phyloP scores from a whole-genome alignment of 1,140 invertebrate genomes.

The Eufriesea mexicana region DNA sequence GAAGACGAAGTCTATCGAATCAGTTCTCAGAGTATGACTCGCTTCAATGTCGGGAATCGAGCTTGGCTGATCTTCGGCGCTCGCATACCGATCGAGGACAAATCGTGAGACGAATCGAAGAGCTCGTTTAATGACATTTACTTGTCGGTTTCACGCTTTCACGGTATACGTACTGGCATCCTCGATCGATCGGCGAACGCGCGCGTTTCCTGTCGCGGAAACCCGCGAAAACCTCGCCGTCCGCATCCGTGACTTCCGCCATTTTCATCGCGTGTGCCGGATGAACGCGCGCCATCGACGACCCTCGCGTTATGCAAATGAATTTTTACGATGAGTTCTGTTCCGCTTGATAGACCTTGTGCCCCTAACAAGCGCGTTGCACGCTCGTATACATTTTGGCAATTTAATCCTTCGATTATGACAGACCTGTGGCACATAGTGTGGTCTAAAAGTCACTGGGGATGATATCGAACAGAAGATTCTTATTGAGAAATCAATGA shows the following conservation, averaged over 20 bases:
- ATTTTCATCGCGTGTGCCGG: slow-evolving; percentile 26
- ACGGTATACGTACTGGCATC: neutral
- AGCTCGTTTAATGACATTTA: slow-evolving; percentile 49
- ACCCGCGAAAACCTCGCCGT: neutral
- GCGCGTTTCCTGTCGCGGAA: neutral
- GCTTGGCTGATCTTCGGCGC: slow-evolving; percentile 26
- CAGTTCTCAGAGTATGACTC: neutral
- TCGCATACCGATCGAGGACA: slow-evolving; percentile 71
- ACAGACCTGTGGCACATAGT: too few relatives aligned
- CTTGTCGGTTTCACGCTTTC: slow-evolving; percentile 27
- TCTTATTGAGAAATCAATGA: too few relatives aligned
- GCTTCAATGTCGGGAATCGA: slow-evolving; percentile 15
- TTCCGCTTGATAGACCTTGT: neutral
- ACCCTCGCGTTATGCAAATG: neutral
- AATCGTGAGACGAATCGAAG: slow-evolving; percentile 68
- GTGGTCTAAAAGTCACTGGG: too few relatives aligned
- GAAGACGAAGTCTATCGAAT: neutral
- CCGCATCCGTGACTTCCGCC: slow-evolving; percentile 3
- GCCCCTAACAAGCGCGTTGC: too few relatives aligned
- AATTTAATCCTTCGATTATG: too few relatives aligned
- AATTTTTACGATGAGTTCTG: neutral
- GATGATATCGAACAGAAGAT: too few relatives aligned
- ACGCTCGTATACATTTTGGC: too few relatives aligned
- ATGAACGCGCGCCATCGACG: neutral
- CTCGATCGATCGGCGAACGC: neutral